phyloP scores from a whole-genome alignment of 2,113 vertebrate genomes.

The Epinephelus moara region DNA sequence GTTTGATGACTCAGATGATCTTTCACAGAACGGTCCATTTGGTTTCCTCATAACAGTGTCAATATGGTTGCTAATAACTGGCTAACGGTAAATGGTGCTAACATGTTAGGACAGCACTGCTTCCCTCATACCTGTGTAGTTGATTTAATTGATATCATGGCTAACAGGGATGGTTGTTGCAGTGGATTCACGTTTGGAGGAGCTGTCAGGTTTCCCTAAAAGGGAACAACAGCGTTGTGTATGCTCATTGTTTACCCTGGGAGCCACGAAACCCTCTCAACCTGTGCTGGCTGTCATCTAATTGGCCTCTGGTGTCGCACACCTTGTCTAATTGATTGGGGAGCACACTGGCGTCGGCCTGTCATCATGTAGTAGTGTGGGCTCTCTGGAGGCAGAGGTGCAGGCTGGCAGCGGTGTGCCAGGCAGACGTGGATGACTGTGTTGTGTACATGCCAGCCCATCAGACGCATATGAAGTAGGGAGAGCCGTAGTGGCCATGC shows the following conservation, averaged over 20 bases:
- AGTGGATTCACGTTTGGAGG: not conserved
- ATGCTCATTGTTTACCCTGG: conserved; percentile 30
- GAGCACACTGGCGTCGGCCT: not conserved
- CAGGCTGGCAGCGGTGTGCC: not conserved
- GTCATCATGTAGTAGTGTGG: not conserved
- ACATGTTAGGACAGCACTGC: not conserved
- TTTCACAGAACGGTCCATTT: not conserved
- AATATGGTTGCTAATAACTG: not conserved
- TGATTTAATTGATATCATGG: not conserved
- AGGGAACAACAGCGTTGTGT: not conserved
- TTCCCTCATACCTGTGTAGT: not conserved
- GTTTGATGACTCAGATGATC: accelerated
- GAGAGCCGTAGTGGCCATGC: not conserved
- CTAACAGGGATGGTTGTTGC: not conserved
- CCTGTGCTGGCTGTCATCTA: not conserved
- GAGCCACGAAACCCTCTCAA: not conserved
- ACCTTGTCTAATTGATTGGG: conserved; percentile 38
- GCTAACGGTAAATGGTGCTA: conserved; percentile 9
- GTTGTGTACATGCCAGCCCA: not conserved
- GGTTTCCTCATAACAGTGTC: not conserved
- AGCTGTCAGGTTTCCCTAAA: not conserved
- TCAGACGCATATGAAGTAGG: not conserved
- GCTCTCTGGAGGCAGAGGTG: conserved; percentile 12
- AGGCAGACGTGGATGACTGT: not conserved
- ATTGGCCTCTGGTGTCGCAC: conserved; percentile 35